Conservation (phyloP, 2,113 vertebrate genomes). For the Sinocyclocheilus anophthalmus region DNA sequence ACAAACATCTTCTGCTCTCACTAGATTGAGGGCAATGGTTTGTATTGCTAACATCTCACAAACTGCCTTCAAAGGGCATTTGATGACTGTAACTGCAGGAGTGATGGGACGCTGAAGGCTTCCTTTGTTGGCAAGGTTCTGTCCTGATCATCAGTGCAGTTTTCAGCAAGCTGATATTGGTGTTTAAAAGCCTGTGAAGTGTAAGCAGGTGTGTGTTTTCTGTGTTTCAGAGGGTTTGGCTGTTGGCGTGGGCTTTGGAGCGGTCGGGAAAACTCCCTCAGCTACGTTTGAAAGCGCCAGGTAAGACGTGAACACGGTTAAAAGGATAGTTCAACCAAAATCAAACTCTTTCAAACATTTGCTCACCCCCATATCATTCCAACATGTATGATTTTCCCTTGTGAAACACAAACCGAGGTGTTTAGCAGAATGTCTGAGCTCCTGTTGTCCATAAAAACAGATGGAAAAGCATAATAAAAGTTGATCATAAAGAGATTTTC, state of each 20-base stretch:
- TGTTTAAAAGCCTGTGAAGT: not conserved
- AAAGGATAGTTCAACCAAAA: not conserved
- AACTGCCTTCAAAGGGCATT: not conserved
- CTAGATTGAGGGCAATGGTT: not conserved
- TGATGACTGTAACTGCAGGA: not conserved
- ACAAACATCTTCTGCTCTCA: not conserved
- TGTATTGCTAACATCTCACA: not conserved
- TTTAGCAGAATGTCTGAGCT: not conserved
- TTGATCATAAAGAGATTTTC: not conserved
- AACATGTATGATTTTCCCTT: not conserved
- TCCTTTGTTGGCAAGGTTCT: not conserved
- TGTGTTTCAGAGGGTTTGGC: conserved; percentile 90
- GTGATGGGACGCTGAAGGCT: no score
- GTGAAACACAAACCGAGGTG: not conserved
- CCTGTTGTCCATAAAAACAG: not conserved
- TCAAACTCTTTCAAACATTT: not conserved
- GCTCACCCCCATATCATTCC: not conserved
- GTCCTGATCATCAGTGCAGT: not conserved
- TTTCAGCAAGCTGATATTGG: not conserved
- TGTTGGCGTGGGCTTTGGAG: conserved; percentile 93
- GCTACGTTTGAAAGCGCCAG: conserved; percentile 94
- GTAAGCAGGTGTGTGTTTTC: conserved; percentile 19
- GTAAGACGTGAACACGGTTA: conserved; percentile 71
- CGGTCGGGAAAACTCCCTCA: conserved; percentile 84
- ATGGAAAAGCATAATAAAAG: not conserved